A percentile compares a stretch with the other conserved stretches of the same genome.
phyloP scores from a whole-genome alignment of 2,797 vertebrate genomes.

The Pitangus sulphuratus region DNA sequence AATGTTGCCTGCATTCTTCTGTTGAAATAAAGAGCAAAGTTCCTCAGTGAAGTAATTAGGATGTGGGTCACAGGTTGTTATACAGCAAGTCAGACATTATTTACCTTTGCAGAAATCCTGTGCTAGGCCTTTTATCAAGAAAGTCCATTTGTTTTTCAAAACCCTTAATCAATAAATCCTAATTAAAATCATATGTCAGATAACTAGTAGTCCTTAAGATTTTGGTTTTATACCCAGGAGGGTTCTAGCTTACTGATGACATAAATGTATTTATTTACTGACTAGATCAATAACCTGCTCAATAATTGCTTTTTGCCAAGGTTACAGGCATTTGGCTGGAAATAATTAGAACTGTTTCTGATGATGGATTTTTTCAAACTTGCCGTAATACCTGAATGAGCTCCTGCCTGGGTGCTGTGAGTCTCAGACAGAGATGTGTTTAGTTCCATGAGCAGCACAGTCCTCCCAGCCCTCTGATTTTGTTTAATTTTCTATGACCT shows the following conservation, averaged over 20 bases:
- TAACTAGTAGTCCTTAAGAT: constrained; percentile 54
- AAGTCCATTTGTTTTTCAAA: constrained; percentile 46
- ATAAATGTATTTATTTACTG: constrained; percentile 62
- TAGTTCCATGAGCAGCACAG: not conserved
- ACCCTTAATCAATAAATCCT: constrained; percentile 53
- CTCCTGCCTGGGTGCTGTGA: not conserved
- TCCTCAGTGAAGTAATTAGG: not conserved
- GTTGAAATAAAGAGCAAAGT: not conserved
- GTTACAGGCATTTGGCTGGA: constrained; percentile 31
- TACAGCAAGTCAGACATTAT: not conserved
- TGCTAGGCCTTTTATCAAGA: not conserved
- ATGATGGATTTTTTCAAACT: constrained; percentile 36
- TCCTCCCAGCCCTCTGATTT: not conserved
- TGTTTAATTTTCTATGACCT: not conserved
- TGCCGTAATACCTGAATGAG: constrained; percentile 21
- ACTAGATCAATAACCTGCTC: constrained; percentile 54
- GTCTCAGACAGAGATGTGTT: not conserved
- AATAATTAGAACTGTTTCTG: constrained; percentile 45
- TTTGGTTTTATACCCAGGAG: constrained; percentile 43
- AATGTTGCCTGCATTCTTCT: not conserved
- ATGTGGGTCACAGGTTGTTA: constrained; percentile 15
- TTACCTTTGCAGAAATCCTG: constrained; percentile 34
- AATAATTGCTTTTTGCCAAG: constrained; percentile 44
- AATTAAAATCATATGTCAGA: constrained; percentile 65
- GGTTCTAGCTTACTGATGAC: constrained; percentile 34